Evolutionary conservation across 2,113 vertebrate species (phyloP).

Genomic region (Calidris pugnax): DNA sequence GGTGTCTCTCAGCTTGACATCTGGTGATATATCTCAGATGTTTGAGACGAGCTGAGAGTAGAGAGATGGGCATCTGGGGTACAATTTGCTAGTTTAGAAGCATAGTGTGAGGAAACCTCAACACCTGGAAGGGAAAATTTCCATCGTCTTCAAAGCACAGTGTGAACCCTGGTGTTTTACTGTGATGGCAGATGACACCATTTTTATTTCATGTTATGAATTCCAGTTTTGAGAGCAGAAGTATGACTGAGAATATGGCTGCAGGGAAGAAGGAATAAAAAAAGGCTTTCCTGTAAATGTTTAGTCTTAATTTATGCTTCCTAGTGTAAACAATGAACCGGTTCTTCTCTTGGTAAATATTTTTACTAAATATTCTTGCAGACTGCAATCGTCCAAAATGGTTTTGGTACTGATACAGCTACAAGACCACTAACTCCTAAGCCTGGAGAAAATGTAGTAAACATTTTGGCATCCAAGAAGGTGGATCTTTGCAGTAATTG

Average conservation of each 20-base stretch:
- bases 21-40: neutral
- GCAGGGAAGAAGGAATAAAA: neutral
- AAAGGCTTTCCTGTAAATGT: neutral
- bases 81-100: neutral
- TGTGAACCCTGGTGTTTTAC: neutral
- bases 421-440: neutral
- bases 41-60: neutral
- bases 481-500: neutral
- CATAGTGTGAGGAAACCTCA: neutral
- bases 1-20: slow-evolving; percentile 5
- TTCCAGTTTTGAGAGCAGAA: neutral
- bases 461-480: neutral
- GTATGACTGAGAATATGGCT: neutral
- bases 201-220: neutral
- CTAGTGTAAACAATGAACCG: neutral
- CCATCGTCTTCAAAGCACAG: neutral
- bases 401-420: neutral
- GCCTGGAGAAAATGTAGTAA: neutral
- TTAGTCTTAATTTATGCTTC: neutral
- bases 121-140: slow-evolving; percentile 15
- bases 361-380: neutral
- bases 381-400: neutral
- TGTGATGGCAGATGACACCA: neutral
- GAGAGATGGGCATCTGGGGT: slow-evolving; percentile 9
- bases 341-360: neutral